Base-by-base conservation (phyloP, 2,113 vertebrate genomes). In the Marmota monax region DNA sequence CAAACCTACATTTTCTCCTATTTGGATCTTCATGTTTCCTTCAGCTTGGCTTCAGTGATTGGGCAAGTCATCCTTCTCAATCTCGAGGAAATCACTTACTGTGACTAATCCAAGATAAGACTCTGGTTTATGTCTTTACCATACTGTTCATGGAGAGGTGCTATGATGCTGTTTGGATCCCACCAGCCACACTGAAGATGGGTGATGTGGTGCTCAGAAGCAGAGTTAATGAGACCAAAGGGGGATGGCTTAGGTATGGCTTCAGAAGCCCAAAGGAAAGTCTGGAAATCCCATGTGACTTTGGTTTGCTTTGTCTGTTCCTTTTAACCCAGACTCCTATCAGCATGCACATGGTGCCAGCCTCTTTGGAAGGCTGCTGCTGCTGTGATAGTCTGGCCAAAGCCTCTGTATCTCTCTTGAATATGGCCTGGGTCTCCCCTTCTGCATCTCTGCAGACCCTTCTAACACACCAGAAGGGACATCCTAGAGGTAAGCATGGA, bases 101-200 rank as follows among this genome's bases (percentile, higher is more conserved):
- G 58, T 4, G n/a, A 37, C 88, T 77, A 90, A 94, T 51, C 16
- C 42, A 61, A 76, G 82, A 67, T 17, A 63, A 90, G 14, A 69
- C 25, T 90, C 45, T 51, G 84, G 69, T n/a, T 80, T 39, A 74
- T 20, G 14, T 51, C 77, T 70, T 77, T 72, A 56, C 72, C 29
- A 48, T n/a, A 51, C 2, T 13, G 4, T 88, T 65, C 12, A 34
- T 63, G 20, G 22, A 77, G 25, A 70, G 9, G 73, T 0, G 1
- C 25, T 5, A 12, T 23, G 5, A n/a, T 6, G 16, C 51, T 9
- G 10, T 58, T 7, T 0, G 0, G 11, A 53, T 56, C 45, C 34
- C 18, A 90, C 1, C 3, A 73, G 45, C 10, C 45, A 90, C 65
- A 80, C 0, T 7, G 34, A 58, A 61, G 7, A 18, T 1, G 2